These are phyloP conservation scores for Monarcha castaneiventris DNA, from an alignment of 2,113 vertebrate species.

Conservation along the genomic window DNA sequence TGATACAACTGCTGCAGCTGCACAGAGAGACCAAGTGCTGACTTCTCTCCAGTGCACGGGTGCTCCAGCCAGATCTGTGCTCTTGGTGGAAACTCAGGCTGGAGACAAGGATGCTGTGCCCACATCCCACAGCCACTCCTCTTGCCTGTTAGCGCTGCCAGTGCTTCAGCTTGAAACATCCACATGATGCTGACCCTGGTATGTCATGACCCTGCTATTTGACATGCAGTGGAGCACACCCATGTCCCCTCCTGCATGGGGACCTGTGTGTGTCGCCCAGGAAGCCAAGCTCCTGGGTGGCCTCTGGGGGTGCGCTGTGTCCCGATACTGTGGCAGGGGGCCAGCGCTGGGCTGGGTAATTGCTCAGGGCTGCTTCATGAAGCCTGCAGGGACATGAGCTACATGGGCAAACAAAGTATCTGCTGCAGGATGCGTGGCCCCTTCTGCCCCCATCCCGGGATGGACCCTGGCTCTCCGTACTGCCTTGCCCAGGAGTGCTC, in stretches of 20 bases:
- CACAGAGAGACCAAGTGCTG: background rate
- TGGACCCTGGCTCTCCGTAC: fast-evolving
- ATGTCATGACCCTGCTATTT: fast-evolving
- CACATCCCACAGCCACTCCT: background rate
- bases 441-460: background rate
- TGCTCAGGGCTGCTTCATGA: background rate
- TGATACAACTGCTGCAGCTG: background rate
- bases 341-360: background rate
- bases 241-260: background rate
- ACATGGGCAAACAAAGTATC: fast-evolving
- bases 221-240: background rate
- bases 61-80: background rate
- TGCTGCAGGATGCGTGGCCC: fast-evolving
- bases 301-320: background rate
- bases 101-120: background rate
- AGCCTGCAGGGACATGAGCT: fast-evolving
- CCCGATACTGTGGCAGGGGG: fast-evolving
- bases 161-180: fast-evolving
- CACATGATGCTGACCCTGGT: background rate
- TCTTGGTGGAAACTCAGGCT: background rate
- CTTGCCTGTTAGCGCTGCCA: background rate
- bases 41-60: fast-evolving
- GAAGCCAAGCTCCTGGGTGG: background rate
- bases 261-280: background rate
- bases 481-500: background rate